Base-by-base conservation (phyloP, 1,140 invertebrate genomes). In the Drosophila kepulauana region DNA sequence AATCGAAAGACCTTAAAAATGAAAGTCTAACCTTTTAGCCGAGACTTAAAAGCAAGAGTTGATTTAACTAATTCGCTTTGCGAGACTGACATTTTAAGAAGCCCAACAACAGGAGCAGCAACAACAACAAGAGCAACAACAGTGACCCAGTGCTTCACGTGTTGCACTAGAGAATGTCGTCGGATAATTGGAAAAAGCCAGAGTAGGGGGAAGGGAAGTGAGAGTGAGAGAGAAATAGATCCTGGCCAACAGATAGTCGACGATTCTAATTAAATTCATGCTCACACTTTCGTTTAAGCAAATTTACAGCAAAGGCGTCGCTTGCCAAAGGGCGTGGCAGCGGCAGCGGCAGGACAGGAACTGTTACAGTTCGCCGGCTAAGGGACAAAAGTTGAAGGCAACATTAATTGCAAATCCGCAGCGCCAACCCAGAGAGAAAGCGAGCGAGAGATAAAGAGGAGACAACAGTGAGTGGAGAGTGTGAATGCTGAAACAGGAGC, bases 351-450 rank as follows among this genome's bases (percentile, higher is more conserved):
- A 54, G 30, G 28, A 46, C 28, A 59, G 62, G 13, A 58, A 38
- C 45, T 58, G 59, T 28, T 45, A 59, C 61, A 59, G 74, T 65
- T 54, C 35, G 48, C 45, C 48, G 56, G 62, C 73, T 49, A 58
- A 61, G 70, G 78, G 74, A 73, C 70, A 75, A 85, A 88, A 88
- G 85, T 88, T 88, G 85, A 88, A 88, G 86, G 85, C 85, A 88
- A 85, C 85, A 88, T 88, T 88, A 88, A 88, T 88, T 89, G 85
- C 85, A 85, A 88, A 88, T 88, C 85, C 86, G 49, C 84, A 80
- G 77, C 76, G 84, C 57, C 66, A 67, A 64, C 70, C 77, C 16
- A 20, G 15, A 41, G 48, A 35, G 49, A 28, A 15, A 5, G 43
- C 6, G 43, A 35, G 11, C 8, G 35, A 30, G 45, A 20, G 7